Conservation (phyloP, 1,140 invertebrate genomes). For the Listronotus oregonensis region DNA sequence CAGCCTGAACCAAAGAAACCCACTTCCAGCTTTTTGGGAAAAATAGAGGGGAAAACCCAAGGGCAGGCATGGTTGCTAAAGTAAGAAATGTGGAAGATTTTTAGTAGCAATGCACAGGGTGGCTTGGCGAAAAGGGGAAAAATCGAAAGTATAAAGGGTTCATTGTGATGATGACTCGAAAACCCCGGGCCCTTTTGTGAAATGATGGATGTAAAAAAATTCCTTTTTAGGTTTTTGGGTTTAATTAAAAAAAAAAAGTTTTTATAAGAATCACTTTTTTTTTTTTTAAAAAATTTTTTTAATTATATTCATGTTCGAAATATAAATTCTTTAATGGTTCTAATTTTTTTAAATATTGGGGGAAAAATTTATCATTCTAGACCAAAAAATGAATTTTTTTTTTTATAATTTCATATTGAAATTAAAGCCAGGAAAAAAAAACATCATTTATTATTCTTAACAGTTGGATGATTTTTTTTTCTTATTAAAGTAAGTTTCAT, state of each 20-base stretch:
- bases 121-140: conserved; percentile 90
- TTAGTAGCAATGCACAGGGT: conserved; percentile 77
- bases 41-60: conserved; percentile 81
- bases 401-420: no score
- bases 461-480: no score
- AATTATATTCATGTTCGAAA: no score
- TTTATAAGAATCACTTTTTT: background rate
- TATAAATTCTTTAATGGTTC: no score
- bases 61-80: conserved; percentile 89
- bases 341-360: no score
- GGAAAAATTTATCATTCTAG: no score
- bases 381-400: no score
- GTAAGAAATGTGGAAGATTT: conserved; percentile 69
- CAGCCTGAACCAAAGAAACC: conserved; percentile 53
- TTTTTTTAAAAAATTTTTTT: no score
- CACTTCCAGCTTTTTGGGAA: conserved; percentile 77
- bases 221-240: background rate
- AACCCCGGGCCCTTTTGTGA: conserved; percentile 87
- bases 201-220: conserved; percentile 59
- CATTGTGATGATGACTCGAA: conserved; percentile 91
- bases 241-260: conserved; percentile 5
- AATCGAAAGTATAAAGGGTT: conserved; percentile 87
- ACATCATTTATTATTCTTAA: no score
- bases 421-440: no score
- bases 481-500: no score